phyloP scores from a whole-genome alignment of 2,113 vertebrate genomes.

The Oreotrochilus melanogaster region DNA sequence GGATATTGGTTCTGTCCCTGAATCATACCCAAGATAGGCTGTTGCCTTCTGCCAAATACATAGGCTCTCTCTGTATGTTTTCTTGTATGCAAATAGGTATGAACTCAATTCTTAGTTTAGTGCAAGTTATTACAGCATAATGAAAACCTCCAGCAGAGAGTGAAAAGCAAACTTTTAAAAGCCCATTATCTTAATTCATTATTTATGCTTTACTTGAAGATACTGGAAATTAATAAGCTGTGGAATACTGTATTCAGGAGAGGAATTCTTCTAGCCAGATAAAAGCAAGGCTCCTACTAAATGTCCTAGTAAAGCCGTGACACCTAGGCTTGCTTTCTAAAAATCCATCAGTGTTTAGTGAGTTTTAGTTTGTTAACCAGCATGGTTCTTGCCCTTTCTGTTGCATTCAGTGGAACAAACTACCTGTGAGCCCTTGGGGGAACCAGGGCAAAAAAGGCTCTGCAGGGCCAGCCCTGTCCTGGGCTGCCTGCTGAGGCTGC shows the following conservation, averaged over 20 bases:
- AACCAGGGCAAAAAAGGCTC: neutral
- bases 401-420: neutral
- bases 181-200: neutral
- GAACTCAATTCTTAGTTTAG: neutral
- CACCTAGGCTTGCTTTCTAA: neutral
- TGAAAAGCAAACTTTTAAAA: neutral
- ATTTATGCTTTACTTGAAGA: neutral
- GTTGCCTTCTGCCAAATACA: neutral
- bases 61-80: neutral
- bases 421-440: neutral
- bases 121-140: fast-evolving
- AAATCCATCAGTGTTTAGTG: neutral
- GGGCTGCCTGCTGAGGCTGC: slow-evolving; percentile 2
- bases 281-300: neutral
- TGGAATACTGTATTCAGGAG: neutral
- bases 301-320: neutral
- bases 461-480: neutral
- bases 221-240: neutral
- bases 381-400: neutral
- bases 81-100: neutral
- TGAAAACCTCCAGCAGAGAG: neutral
- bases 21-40: neutral
- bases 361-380: neutral
- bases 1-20: neutral
- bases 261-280: neutral